Conservation (phyloP, 2,888 invertebrate genomes). For the Allygus modestus region DNA sequence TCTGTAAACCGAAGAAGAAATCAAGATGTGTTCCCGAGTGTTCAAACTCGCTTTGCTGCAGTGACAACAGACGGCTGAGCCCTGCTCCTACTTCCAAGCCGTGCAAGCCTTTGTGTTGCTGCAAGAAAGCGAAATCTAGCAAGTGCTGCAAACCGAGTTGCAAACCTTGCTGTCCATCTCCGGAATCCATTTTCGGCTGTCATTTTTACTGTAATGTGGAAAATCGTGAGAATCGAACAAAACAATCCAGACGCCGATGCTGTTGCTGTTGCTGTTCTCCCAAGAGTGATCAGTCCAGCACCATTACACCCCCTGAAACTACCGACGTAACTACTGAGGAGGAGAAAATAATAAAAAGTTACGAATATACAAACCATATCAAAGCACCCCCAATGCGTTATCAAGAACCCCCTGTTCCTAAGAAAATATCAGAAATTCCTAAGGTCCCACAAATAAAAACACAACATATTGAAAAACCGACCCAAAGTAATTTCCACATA, state of each 20-base stretch:
- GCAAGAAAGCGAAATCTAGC: neutral
- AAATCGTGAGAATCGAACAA: neutral
- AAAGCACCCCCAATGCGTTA: too few species aligned
- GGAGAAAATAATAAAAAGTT: neutral
- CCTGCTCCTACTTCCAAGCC: neutral
- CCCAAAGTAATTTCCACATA: constrained; percentile 9
- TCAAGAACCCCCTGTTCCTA: too few species aligned
- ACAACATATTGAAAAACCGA: neutral
- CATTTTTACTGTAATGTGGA: constrained; percentile 38
- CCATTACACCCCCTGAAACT: too few species aligned
- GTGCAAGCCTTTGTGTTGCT: constrained; percentile 11
- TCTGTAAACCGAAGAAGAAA: constrained; percentile 6
- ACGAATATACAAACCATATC: neutral
- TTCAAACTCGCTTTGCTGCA: neutral
- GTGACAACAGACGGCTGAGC: neutral
- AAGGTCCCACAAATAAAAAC: neutral
- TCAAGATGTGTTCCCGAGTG: neutral
- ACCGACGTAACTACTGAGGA: neutral
- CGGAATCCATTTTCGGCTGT: constrained; percentile 32
- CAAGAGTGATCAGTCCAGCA: neutral
- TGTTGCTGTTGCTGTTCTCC: neutral
- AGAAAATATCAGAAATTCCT: too few species aligned
- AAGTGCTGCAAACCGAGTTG: neutral
- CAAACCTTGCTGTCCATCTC: constrained; percentile 24
- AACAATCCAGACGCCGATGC: neutral